phyloP scores from a whole-genome alignment of 2,797 vertebrate genomes.

The Poeciliopsis gracilis region DNA sequence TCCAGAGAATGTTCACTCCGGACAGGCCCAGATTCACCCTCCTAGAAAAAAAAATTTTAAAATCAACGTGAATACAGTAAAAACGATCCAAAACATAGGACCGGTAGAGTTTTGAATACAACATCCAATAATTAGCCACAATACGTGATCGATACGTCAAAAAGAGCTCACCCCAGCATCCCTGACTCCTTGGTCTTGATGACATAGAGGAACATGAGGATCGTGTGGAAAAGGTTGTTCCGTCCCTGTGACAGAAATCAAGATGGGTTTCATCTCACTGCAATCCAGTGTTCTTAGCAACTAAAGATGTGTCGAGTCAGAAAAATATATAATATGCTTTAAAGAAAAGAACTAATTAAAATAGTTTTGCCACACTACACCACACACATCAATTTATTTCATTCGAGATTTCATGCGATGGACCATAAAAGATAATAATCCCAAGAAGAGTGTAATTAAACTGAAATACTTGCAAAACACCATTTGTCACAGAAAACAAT shows the following conservation, averaged over 20 bases:
- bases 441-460: neutral
- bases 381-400: neutral
- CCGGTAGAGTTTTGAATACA: neutral
- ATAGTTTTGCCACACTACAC: neutral
- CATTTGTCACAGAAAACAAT: neutral
- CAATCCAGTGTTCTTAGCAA: neutral
- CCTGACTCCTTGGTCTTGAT: constrained; percentile 97
- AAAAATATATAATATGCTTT: neutral
- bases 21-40: constrained; percentile 95
- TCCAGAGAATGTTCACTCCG: constrained; percentile 96
- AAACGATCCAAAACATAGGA: neutral
- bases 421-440: neutral
- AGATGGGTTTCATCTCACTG: constrained; percentile 15
- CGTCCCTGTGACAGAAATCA: constrained; percentile 84
- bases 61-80: neutral
- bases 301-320: neutral
- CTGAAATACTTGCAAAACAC: neutral
- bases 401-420: neutral
- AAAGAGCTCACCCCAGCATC: constrained; percentile 91
- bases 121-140: neutral
- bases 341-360: neutral
- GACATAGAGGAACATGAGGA: constrained; percentile 97
- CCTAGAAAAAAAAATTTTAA: constrained; percentile 73
- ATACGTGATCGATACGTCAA: neutral
- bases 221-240: constrained; percentile 97